Evolutionary conservation across 2,888 invertebrate species (phyloP).

Genomic region (Bombylius discolor): DNA sequence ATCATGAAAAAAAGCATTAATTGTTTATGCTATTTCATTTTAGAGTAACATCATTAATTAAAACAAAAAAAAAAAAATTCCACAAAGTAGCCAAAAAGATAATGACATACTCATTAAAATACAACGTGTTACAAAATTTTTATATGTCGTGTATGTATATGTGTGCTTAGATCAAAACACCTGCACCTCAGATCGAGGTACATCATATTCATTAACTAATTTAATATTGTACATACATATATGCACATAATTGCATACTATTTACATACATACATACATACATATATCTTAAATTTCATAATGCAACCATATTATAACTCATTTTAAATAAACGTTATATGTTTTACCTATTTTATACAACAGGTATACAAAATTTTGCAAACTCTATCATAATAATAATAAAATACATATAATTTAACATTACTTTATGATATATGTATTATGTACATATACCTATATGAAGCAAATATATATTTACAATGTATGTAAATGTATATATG

Average conservation of each 20-base stretch:
- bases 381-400: no score
- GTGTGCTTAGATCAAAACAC: constrained; percentile 1
- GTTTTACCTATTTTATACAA: no score
- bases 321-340: no score
- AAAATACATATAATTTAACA: no score
- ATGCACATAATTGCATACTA: constrained; percentile 5
- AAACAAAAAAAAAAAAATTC: not conserved
- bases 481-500: not conserved
- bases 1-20: no score
- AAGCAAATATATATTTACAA: not conserved
- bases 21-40: no score
- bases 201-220: not conserved
- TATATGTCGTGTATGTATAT: not conserved
- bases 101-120: constrained; percentile 3
- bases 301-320: no score
- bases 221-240: not conserved
- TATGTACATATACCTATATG: no score
- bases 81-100: not conserved
- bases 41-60: no score
- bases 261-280: not conserved
- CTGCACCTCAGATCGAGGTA: constrained; percentile 1
- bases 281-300: no score
- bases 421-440: not conserved
- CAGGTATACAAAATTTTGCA: no score
- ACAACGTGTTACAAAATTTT: constrained; percentile 2